Conservation (phyloP, 53 echinoderm and acorn worm genomes). For the Holothuria leucospilota region DNA sequence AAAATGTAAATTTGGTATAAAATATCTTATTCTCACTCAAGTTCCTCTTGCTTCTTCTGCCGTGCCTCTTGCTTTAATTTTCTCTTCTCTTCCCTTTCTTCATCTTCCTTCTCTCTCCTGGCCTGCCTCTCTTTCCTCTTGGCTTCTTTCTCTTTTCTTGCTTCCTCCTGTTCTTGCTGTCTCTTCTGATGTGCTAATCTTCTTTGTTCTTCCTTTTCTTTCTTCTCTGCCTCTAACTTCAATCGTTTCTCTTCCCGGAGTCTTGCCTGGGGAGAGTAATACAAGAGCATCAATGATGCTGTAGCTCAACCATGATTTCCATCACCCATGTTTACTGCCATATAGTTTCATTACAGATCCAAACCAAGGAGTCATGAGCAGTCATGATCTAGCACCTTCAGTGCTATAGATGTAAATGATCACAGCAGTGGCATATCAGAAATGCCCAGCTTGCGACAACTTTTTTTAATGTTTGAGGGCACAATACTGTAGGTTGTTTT, state of each 20-base stretch:
- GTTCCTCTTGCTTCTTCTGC: slow-evolving; percentile 56
- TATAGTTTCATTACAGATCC: too few species aligned
- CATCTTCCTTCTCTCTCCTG: slow-evolving; percentile 67
- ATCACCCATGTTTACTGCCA: too few species aligned
- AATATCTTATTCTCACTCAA: not conserved
- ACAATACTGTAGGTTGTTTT: too few species aligned
- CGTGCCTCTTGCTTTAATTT: slow-evolving; percentile 50
- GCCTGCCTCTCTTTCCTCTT: slow-evolving; percentile 65
- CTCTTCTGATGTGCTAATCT: slow-evolving; percentile 12
- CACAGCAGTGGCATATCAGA: too few species aligned
- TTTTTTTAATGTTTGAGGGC: too few species aligned
- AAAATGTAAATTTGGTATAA: too few species aligned
- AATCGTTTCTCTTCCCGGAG: slow-evolving; percentile 63
- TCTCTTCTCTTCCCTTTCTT: slow-evolving; percentile 54
- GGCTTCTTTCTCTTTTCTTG: slow-evolving; percentile 54
- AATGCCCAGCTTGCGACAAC: too few species aligned
- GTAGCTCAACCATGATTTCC: too few species aligned
- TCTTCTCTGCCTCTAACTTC: slow-evolving; percentile 58
- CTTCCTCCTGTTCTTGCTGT: slow-evolving; percentile 56
- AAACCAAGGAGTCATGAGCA: too few species aligned
- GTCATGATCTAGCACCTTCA: too few species aligned
- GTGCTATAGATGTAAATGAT: too few species aligned
- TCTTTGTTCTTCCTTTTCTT: slow-evolving; percentile 1
- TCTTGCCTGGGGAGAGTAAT: slow-evolving; percentile 31
- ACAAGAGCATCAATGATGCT: not conserved